phyloP scores from a whole-genome alignment of 2,797 vertebrate genomes.

The Pteropus rufus region DNA sequence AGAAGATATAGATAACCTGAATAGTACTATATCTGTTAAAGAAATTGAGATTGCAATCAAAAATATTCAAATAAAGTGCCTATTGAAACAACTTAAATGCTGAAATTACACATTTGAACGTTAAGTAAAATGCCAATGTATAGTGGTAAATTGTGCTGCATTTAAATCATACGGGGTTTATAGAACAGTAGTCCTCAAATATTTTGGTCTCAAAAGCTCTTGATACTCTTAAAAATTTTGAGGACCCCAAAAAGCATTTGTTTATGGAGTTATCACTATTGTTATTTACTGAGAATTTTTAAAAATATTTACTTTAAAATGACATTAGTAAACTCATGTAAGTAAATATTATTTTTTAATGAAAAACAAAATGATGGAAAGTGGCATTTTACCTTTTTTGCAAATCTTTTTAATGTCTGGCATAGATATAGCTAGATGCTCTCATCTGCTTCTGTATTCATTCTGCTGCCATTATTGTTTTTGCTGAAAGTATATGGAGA shows the following conservation, averaged over 20 bases:
- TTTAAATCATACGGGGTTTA: slow-evolving; percentile 2
- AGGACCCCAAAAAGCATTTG: neutral
- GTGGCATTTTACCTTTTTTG: neutral
- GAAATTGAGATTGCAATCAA: neutral
- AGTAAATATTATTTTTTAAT: neutral
- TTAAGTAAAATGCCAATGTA: neutral
- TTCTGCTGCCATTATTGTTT: neutral
- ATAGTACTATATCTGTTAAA: neutral
- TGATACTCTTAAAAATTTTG: neutral
- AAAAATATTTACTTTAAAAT: neutral
- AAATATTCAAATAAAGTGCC: neutral
- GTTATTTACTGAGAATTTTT: neutral
- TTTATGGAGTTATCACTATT: neutral
- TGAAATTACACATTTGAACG: neutral
- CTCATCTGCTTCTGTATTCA: neutral
- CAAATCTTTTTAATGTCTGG: neutral
- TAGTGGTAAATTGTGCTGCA: neutral
- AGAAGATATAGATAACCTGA: neutral
- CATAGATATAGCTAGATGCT: neutral
- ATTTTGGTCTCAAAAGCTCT: neutral
- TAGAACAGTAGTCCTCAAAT: neutral
- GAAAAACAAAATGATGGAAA: neutral
- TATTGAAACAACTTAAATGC: neutral
- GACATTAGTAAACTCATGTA: neutral
- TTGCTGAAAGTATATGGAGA: neutral